phyloP scores from a whole-genome alignment of 2,888 invertebrate genomes.

The Ophioninae sp. region DNA sequence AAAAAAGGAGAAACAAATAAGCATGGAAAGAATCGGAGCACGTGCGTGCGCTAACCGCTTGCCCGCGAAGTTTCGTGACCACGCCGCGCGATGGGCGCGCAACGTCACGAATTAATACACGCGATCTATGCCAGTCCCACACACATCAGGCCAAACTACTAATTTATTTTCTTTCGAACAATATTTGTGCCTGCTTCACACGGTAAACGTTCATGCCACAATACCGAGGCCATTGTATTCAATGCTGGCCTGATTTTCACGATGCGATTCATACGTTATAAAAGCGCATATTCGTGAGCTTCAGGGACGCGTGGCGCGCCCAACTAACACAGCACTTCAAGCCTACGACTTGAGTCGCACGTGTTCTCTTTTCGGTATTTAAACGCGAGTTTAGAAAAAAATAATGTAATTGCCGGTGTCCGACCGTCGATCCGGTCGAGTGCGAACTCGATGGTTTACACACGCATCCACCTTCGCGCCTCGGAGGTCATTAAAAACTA shows the following conservation, averaged over 20 bases:
- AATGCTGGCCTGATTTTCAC: slow-evolving; percentile 58
- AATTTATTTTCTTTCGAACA: slow-evolving; percentile 15
- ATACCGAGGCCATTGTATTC: slow-evolving; percentile 52
- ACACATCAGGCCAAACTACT: slow-evolving; percentile 13
- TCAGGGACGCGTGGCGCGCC: slow-evolving; percentile 49
- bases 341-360: slow-evolving; percentile 12
- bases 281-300: slow-evolving; percentile 10
- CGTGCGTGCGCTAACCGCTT: slow-evolving; percentile 46
- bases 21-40: slow-evolving; percentile 3
- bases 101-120: slow-evolving; percentile 13
- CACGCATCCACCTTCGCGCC: neutral
- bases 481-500: slow-evolving; percentile 9
- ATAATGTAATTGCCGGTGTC: no score
- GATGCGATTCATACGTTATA: slow-evolving; percentile 46
- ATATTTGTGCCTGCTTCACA: slow-evolving; percentile 16
- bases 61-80: slow-evolving; percentile 22
- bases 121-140: slow-evolving; percentile 26
- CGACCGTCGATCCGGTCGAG: slow-evolving; percentile 26
- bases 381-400: slow-evolving; percentile 9
- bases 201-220: slow-evolving; percentile 26
- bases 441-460: slow-evolving; percentile 6
- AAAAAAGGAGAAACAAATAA: slow-evolving; percentile 1
- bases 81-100: slow-evolving; percentile 9
- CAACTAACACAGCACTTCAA: slow-evolving; percentile 7
- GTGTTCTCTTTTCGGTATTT: slow-evolving; percentile 12